Evolutionary conservation across 2,888 invertebrate genomes (phyloP), one percentile per base, ranked within the genome.

Genomic region (Metellina segmentata): DNA sequence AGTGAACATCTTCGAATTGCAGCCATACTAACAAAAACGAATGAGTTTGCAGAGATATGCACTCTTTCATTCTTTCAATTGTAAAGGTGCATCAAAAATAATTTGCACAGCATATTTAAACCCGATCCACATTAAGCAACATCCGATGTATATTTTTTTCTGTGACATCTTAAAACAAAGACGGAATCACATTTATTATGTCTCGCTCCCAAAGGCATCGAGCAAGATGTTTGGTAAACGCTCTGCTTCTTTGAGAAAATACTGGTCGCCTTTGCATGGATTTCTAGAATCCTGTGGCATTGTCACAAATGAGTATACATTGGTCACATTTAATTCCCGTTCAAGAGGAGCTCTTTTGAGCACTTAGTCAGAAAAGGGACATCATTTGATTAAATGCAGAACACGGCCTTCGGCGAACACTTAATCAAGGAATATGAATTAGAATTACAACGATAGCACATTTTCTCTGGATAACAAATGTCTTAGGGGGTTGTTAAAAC

Each of bases 381-480:
- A 77, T 77, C 49, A 77, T 77, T 77, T 77, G 48, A 77, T 77
- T 77, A 77, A 77, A 51, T 49, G 77, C 51, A 51, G 77, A 49
- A 16, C 51, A 77, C 77, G 51, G 51, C 77, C 51, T n/a, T 9
- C 0, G 51, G 77, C 77, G 6, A 77, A n/a, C 7, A 77, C 77
- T 77, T 77, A 77, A 77, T 77, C 51, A 51, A 77, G 49, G 77
- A 51, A 49, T 77, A 77, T 77, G 77, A 77, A 77, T 77, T 51
- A 51, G 51, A 51, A 77, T 77, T 51, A 77, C 77, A 77, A 77
- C 61, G 61, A 11, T 11, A 61, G 61, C 16, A 16, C 8, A 16
- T 61, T 61, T 61, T 61, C 11, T 61, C 61, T 61, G 61, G 61
- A 61, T 34, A 1, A 4, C 34, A 34, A 34, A 34, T 61, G 61